Base-by-base conservation (phyloP, 1,140 invertebrate species). In the Drosophila baimaii region DNA sequence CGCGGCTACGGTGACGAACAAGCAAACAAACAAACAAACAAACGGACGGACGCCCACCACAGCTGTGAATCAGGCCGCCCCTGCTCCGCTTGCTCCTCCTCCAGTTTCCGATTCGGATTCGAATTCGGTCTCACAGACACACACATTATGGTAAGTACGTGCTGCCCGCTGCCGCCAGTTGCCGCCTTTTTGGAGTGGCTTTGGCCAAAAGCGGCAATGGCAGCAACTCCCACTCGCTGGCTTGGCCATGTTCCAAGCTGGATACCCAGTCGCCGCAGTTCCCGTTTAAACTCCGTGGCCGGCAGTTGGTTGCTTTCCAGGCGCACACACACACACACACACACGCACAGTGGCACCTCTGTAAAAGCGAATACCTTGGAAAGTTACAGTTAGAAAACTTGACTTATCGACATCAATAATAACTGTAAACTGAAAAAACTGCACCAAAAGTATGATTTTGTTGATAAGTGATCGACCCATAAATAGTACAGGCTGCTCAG, bases 61-160 rank as follows among this genome's bases (percentile, higher is more conserved):
- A 72, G 69, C 68, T 72, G 68, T 68, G 35, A 59, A 49, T 72
- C 69, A 72, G 52, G 56, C 41, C 63, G 61, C 59, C 58, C 41
- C 63, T 33, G 13, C 62, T 6, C 37, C 31, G 44, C 35, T 37
- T 27, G 7, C 49, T 23, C 3, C 54, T 8, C n/a, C 41, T 27
- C 3, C 47, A 6, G 13, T 35, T 61, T 57, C 59, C 59, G 52
- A 39, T 17, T 39, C 31, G 52, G 52, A 37, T 55, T 35, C 51
- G 19, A 17, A 33, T 21, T 54, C 31, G 19, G 52, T 21, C 25
- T 52, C 17, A 5, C 52, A 21, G 39, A 65, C 63, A 69, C 52
- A 21, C 57, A 65, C 63, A 69, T 43, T 35, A 71, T 71, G 69
- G 65, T 71, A 46, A 71, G 65, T 66, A 39, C 54, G 13, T 46